Evolutionary conservation across 2,113 vertebrate species (phyloP).

Genomic region (Isichthys henryi): DNA sequence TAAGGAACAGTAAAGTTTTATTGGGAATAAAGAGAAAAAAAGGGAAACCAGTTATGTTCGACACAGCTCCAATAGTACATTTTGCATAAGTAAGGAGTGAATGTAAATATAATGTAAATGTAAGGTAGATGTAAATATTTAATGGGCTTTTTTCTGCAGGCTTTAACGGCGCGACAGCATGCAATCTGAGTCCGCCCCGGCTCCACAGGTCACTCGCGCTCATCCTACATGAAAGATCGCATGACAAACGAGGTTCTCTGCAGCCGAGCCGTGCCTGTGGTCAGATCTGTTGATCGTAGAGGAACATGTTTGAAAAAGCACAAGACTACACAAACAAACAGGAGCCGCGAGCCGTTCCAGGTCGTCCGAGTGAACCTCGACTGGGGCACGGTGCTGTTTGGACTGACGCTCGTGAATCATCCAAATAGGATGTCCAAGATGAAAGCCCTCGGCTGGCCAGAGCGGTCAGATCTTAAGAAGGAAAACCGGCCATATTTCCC

Average conservation of each 20-base stretch:
- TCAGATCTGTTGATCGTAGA: slow-evolving; percentile 4
- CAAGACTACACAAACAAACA: slow-evolving; percentile 17
- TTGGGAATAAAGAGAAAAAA: background rate
- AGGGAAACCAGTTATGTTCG: background rate
- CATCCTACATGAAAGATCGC: background rate
- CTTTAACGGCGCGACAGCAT: background rate
- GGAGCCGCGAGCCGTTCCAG: background rate
- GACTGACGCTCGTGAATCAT: slow-evolving; percentile 20
- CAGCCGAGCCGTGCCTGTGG: background rate
- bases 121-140: background rate
- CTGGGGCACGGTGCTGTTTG: slow-evolving; percentile 6
- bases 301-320: background rate
- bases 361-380: background rate
- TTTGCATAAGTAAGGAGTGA: background rate
- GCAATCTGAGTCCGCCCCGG: background rate
- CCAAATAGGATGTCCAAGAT: background rate
- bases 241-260: slow-evolving; percentile 15
- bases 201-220: background rate
- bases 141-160: background rate
- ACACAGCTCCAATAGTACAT: background rate
- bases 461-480: background rate
- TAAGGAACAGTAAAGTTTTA: background rate
- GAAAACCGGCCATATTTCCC: background rate
- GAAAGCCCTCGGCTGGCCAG: background rate
- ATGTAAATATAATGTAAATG: background rate